Conservation (phyloP, 2,888 invertebrate genomes). For the Sesamia inferens region DNA sequence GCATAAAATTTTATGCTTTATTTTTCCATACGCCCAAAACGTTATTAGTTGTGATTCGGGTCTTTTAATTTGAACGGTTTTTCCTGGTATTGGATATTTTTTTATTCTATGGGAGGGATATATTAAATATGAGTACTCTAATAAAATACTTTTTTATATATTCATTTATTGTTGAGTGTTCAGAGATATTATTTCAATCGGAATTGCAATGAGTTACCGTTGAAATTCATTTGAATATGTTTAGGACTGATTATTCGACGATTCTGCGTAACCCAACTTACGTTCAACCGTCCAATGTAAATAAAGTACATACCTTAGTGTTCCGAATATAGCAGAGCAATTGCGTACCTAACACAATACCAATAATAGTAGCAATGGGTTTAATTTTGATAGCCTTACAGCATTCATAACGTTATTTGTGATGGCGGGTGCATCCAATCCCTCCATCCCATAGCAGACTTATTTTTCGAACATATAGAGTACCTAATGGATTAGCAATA, state of each 20-base stretch:
- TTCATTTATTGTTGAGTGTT: not conserved
- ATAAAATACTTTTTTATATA: not conserved
- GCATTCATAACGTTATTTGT: too few relatives aligned
- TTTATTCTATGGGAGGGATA: not conserved
- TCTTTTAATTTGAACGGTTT: constrained; percentile 34
- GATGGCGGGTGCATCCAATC: too few relatives aligned
- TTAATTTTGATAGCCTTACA: too few relatives aligned
- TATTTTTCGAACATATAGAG: too few relatives aligned
- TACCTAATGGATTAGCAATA: too few relatives aligned
- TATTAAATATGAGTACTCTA: not conserved
- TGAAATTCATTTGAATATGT: not conserved
- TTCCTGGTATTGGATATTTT: constrained; percentile 3
- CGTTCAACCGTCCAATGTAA: too few relatives aligned
- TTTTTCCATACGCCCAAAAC: constrained; percentile 30
- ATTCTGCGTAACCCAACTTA: too few relatives aligned
- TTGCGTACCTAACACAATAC: too few relatives aligned
- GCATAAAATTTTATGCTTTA: constrained; percentile 34
- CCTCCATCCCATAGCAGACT: too few relatives aligned
- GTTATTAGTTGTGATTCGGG: constrained; percentile 29
- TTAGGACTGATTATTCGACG: not conserved
- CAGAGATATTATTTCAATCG: not conserved
- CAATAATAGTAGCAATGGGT: too few relatives aligned
- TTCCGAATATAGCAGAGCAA: too few relatives aligned
- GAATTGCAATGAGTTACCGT: not conserved
- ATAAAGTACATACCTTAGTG: too few relatives aligned